phyloP scores from a whole-genome alignment of 2,888 invertebrate genomes.

The Rhimphoctona megacephalus region DNA sequence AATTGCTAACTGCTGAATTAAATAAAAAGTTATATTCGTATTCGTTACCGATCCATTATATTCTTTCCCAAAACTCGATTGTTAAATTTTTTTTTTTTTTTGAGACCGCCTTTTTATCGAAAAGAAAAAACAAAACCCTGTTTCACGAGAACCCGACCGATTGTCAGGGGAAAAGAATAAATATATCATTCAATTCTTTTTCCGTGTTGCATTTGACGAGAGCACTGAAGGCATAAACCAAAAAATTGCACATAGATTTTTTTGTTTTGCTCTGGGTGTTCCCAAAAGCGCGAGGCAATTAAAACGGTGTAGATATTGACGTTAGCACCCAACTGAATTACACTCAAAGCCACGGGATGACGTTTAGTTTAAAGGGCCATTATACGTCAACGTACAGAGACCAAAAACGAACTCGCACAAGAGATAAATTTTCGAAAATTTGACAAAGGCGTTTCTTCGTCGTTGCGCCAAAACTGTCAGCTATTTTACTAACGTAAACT shows the following conservation, averaged over 20 bases:
- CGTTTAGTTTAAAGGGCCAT: constrained; percentile 56
- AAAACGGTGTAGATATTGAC: constrained; percentile 39
- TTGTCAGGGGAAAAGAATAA: not conserved
- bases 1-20: no score
- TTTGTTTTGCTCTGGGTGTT: constrained; percentile 14
- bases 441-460: constrained; percentile 46
- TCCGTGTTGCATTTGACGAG: constrained; percentile 10
- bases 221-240: not conserved
- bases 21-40: not conserved
- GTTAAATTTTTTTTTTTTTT: not conserved
- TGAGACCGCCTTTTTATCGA: not conserved
- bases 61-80: not conserved
- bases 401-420: constrained; percentile 37
- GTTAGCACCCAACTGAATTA: constrained; percentile 25
- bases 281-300: constrained; percentile 36
- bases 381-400: constrained; percentile 43
- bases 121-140: not conserved
- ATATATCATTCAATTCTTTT: constrained; percentile 1
- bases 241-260: constrained; percentile 6
- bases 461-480: constrained; percentile 20
- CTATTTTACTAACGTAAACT: not conserved
- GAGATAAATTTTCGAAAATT: constrained; percentile 38
- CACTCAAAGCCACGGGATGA: constrained; percentile 5
- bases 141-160: not conserved
- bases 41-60: not conserved